Percentiles rank a stretch among this genome's conserved stretches.
These are phyloP conservation scores for Lordiphosa fenestrarum DNA, from an alignment of 2,888 invertebrate genomes.

Conservation along the genomic window DNA sequence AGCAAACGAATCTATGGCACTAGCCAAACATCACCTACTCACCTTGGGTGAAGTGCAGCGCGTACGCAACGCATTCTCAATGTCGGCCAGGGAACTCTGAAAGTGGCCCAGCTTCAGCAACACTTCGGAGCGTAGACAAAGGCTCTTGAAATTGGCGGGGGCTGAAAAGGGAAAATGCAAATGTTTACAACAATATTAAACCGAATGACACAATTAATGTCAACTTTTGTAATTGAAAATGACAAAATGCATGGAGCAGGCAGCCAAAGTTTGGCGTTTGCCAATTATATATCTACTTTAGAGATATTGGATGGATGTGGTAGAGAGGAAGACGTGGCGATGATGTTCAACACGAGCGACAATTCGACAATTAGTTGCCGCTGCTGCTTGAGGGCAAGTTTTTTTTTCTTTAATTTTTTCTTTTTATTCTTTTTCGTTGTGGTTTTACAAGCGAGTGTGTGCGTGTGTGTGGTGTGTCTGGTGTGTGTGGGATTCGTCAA, in stretches of 20 bases:
- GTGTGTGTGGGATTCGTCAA: slow-evolving; percentile 2
- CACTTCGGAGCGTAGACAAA: slow-evolving; percentile 85
- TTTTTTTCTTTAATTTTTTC: neutral
- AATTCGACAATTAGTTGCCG: slow-evolving; percentile 51
- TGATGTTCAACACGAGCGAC: slow-evolving; percentile 38
- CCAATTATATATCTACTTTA: slow-evolving; percentile 24
- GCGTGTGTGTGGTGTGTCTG: neutral
- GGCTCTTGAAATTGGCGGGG: slow-evolving; percentile 84
- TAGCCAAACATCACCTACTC: slow-evolving; percentile 21
- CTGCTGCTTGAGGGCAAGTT: too few species aligned
- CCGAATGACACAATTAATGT: slow-evolving; percentile 45
- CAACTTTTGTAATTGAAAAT: slow-evolving; percentile 51
- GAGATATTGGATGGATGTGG: neutral
- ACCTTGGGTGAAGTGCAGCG: slow-evolving; percentile 87
- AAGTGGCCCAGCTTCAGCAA: slow-evolving; percentile 83
- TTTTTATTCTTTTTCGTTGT: neutral
- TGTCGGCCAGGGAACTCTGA: slow-evolving; percentile 85
- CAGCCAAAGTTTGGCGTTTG: slow-evolving; percentile 7
- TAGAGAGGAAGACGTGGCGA: neutral
- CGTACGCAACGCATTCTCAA: slow-evolving; percentile 83
- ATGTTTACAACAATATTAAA: neutral
- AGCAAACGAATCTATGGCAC: neutral
- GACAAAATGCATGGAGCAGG: slow-evolving; percentile 41
- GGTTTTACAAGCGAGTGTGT: neutral
- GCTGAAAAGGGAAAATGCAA: slow-evolving; percentile 81